Conservation (phyloP, 2,797 vertebrate genomes). For the Dipus sagitta region DNA sequence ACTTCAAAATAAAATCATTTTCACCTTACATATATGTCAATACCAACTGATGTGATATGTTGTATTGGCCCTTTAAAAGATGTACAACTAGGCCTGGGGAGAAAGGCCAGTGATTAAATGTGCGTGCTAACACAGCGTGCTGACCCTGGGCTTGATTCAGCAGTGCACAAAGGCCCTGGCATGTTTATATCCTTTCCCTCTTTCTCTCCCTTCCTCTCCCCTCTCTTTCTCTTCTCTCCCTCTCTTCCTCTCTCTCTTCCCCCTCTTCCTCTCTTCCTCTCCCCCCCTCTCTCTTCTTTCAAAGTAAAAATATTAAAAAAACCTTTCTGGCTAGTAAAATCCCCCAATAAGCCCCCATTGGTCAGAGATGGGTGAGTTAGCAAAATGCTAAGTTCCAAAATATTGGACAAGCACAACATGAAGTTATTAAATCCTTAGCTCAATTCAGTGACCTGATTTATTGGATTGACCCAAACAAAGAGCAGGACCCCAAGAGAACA, state of each 20-base stretch:
- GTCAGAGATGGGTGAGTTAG: conserved; percentile 35
- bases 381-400: conserved; percentile 46
- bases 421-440: conserved; percentile 60
- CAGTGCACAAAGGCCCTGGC: no score
- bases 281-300: no score
- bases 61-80: conserved; percentile 57
- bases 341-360: not conserved
- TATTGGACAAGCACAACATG: conserved; percentile 26
- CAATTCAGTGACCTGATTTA: conserved; percentile 68
- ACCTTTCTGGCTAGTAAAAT: conserved; percentile 26
- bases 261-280: no score
- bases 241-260: no score
- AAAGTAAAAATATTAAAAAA: no score
- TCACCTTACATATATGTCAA: conserved; percentile 59
- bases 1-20: conserved; percentile 64
- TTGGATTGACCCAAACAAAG: conserved; percentile 60
- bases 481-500: conserved; percentile 36
- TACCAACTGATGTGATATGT: conserved; percentile 32
- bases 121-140: no score
- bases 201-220: no score
- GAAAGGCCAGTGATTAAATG: no score
- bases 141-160: no score
- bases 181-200: no score
- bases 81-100: not conserved
- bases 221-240: no score